A percentile compares a stretch with the other conserved stretches of the same genome.
These are phyloP conservation scores for Burhinus oedicnemus DNA, from an alignment of 2,113 vertebrate genomes.

Conservation along the genomic window DNA sequence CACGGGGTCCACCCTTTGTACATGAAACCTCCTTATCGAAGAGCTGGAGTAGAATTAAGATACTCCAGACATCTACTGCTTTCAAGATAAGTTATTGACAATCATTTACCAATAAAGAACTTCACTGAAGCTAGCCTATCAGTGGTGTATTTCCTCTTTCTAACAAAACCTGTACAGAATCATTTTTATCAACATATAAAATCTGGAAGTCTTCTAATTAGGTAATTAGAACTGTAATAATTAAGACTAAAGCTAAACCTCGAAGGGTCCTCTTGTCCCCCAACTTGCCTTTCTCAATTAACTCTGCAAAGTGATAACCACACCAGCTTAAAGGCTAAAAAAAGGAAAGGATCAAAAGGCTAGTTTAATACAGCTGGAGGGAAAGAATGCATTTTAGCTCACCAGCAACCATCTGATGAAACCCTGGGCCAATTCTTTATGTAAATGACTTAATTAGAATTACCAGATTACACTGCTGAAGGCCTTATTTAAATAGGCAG, in stretches of 20 bases:
- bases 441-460: slow-evolving; percentile 80
- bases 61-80: neutral
- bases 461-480: slow-evolving; percentile 68
- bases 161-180: neutral
- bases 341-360: slow-evolving; percentile 66
- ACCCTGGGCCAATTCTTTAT: slow-evolving; percentile 70
- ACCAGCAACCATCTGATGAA: slow-evolving; percentile 72
- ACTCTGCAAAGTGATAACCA: slow-evolving; percentile 73
- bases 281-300: slow-evolving; percentile 63
- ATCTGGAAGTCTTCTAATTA: slow-evolving; percentile 37
- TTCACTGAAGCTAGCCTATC: neutral
- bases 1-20: neutral
- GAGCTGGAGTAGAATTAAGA: neutral
- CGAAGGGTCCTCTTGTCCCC: neutral
- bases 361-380: slow-evolving; percentile 71
- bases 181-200: neutral
- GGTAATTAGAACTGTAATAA: slow-evolving; percentile 38
- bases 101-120: slow-evolving; percentile 41
- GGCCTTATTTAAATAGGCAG: slow-evolving; percentile 73
- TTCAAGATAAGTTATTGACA: neutral
- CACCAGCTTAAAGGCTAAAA: slow-evolving; percentile 64
- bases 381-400: slow-evolving; percentile 74
- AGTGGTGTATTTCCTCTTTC: neutral
- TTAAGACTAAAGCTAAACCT: slow-evolving; percentile 32
- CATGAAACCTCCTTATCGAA: neutral